These are phyloP conservation scores for Allobates femoralis DNA, from an alignment of 2,797 vertebrate species.

Conservation along the genomic window DNA sequence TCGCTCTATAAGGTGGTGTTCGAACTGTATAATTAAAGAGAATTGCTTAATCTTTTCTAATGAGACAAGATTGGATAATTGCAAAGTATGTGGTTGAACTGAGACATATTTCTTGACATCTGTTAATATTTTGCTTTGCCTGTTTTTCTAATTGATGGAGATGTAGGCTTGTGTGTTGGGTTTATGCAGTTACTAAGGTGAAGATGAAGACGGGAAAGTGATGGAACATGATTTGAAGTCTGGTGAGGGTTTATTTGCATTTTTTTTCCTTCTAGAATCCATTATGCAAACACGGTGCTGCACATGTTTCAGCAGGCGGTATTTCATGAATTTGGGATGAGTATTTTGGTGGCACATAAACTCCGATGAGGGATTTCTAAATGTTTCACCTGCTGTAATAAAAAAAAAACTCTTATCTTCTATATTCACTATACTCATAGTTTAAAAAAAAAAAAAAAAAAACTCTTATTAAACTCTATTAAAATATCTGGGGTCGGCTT, in stretches of 20 bases:
- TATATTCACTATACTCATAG: background rate
- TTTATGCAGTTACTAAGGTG: slow-evolving; percentile 28
- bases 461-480: no score
- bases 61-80: slow-evolving; percentile 57
- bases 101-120: slow-evolving; percentile 54
- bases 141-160: slow-evolving; percentile 25
- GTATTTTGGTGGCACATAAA: background rate
- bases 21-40: slow-evolving; percentile 48
- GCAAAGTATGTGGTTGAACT: slow-evolving; percentile 50
- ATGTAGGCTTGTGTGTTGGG: slow-evolving; percentile 10
- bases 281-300: background rate
- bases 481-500: no score
- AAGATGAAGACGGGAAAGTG: background rate
- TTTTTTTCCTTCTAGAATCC: background rate
- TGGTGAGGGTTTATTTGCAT: slow-evolving; percentile 10
- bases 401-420: background rate
- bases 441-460: no score
- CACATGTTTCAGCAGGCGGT: background rate
- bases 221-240: slow-evolving; percentile 9
- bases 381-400: background rate
- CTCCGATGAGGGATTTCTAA: background rate
- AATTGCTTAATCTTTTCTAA: slow-evolving; percentile 55
- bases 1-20: slow-evolving; percentile 5
- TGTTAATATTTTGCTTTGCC: slow-evolving; percentile 52
- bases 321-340: background rate